Percentiles rank a stretch among this genome's conserved stretches.
Conservation (phyloP, 2,797 vertebrate species). For the Premnoplex brunnescens region DNA sequence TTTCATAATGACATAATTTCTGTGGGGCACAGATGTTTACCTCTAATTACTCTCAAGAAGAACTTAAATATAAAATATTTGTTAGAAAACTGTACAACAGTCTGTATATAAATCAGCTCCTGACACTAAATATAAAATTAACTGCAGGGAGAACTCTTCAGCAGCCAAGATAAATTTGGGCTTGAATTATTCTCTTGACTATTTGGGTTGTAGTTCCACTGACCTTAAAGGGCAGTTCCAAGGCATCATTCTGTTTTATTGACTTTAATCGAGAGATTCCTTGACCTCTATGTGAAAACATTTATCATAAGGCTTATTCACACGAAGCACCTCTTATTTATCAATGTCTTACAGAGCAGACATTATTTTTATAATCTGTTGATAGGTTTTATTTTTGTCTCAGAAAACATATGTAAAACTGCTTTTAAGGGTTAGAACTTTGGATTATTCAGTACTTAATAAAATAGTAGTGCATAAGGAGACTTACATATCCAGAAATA, state of each 20-base stretch:
- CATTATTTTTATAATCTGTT: background rate
- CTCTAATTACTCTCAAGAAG: slow-evolving; percentile 35
- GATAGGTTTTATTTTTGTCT: background rate
- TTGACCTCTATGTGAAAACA: background rate
- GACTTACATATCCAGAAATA: background rate
- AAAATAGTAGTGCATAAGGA: background rate
- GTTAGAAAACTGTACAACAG: background rate
- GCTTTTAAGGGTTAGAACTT: background rate
- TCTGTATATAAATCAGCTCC: slow-evolving; percentile 1
- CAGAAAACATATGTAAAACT: background rate
- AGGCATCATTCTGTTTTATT: background rate
- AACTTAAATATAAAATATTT: slow-evolving; percentile 21
- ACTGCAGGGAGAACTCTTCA: background rate
- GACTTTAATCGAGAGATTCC: background rate
- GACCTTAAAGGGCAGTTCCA: background rate
- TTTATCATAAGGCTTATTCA: background rate
- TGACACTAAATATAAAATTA: slow-evolving; percentile 15
- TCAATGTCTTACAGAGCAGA: background rate
- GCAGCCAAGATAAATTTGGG: background rate
- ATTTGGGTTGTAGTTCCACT: background rate
- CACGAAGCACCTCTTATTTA: background rate
- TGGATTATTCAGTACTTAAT: background rate
- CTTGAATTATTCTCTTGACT: background rate
- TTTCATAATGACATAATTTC: slow-evolving; percentile 26
- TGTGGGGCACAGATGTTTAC: slow-evolving; percentile 45